Base-by-base conservation (phyloP, 2,888 invertebrate species). In the Mycogona germanica region DNA sequence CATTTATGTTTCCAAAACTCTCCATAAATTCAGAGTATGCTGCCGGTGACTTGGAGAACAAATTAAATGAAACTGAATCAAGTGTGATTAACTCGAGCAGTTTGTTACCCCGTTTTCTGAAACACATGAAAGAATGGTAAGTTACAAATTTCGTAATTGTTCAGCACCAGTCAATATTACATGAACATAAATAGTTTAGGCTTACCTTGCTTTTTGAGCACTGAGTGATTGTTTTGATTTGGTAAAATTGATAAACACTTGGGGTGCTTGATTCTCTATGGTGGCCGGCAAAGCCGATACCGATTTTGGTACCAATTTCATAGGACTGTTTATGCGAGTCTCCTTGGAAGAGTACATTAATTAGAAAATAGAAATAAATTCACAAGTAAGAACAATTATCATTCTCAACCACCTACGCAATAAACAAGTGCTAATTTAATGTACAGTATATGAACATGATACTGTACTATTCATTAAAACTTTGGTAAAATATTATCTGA, bases 71-170 rank as follows among this genome's bases (percentile, higher is more conserved):
- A 7, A 45, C 25, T 12, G 28, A 23, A 32, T 52, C 52, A 30
- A 52, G 45, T 3, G 52, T 52, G n/a, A 52, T 29, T 23, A 52
- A 45, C 7, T 52, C 44, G 2, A 52, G 26, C 9, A 52, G 45
- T n/a, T 30, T 45, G 19, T 45, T 35, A 21, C 52, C 52, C 28
- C 52, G 52, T 25, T 45, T 44, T 45, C 52, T 52, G n/a, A 32
- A n/a, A 32, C 9, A 32, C 35, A 32, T 32, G 9, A 32, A 32
- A 32, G n/a, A 32, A 32, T n/a, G n/a, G n/a, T n/a, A n/a, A n/a
- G n/a, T n/a, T n/a, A n/a, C n/a, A n/a, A n/a, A n/a, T n/a, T n/a
- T n/a, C n/a, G 26, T 41, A 41, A 19, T 14, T 4, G 26, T 41
- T 9, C 26, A 12, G 23, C 23, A 3, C 6, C 26, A 25, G n/a